Evolutionary conservation across 35 echinoderm and acorn worm species (phyloP).

Genomic region (Ophioderma brevispina): DNA sequence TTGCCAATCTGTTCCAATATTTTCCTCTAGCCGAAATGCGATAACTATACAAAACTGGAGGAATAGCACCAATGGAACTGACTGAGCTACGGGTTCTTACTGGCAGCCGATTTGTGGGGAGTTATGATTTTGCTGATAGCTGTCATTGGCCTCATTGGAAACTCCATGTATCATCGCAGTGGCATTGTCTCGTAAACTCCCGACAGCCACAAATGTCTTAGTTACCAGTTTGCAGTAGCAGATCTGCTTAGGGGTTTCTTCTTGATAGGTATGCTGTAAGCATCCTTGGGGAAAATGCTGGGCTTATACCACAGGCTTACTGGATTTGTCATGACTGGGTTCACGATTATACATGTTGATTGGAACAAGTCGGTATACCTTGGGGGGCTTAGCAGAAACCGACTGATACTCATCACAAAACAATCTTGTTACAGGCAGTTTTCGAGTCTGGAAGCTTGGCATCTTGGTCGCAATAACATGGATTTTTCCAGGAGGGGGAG

Average conservation of each 20-base stretch:
- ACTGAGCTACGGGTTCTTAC: neutral
- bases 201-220: constrained; percentile 6
- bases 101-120: neutral
- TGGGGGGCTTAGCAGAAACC: neutral
- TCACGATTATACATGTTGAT: no score
- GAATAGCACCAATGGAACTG: no score
- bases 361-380: neutral
- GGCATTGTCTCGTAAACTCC: neutral
- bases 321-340: neutral
- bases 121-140: neutral
- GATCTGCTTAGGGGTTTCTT: neutral
- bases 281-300: neutral
- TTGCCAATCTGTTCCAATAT: no score
- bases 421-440: neutral
- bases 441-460: neutral
- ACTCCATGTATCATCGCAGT: neutral
- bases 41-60: no score
- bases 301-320: neutral
- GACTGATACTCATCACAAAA: neutral
- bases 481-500: neutral
- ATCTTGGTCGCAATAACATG: neutral
- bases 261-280: neutral
- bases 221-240: neutral
- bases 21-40: no score
- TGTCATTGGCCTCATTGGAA: neutral